A percentile compares a stretch with the other conserved stretches of the same genome.
Evolutionary conservation across 1,140 invertebrate genomes (phyloP).

Genomic region (Scylla paramamosain): DNA sequence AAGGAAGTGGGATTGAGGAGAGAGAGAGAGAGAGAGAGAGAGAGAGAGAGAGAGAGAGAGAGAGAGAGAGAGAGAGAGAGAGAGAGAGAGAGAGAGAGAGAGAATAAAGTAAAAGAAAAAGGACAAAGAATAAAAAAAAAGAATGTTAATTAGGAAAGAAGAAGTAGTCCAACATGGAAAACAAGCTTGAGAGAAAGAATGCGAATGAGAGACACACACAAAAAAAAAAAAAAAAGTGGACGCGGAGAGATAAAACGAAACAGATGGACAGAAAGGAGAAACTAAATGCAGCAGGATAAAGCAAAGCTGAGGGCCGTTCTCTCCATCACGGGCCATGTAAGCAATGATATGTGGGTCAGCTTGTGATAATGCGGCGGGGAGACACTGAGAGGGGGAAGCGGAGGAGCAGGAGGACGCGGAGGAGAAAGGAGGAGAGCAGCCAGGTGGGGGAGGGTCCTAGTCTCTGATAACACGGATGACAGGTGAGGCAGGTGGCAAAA

Average conservation of each 20-base stretch:
- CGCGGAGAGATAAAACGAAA: background rate
- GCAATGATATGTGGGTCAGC: background rate
- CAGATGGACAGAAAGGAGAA: background rate
- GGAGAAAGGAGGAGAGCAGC: background rate
- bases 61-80: slow-evolving; percentile 18
- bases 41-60: background rate
- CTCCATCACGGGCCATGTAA: background rate
- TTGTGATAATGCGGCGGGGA: background rate
- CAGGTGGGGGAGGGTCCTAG: background rate
- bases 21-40: too few species aligned
- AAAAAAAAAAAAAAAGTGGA: background rate
- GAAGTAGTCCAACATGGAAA: too few species aligned
- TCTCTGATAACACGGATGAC: background rate
- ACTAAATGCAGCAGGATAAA: background rate
- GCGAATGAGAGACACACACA: background rate
- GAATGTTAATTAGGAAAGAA: too few species aligned
- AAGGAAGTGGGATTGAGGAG: too few species aligned
- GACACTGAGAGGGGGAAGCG: background rate
- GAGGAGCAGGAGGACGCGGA: background rate
- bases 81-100: background rate
- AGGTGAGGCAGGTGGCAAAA: background rate
- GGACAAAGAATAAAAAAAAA: background rate
- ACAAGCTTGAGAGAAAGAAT: background rate
- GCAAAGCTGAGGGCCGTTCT: background rate
- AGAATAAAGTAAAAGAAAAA: background rate